phyloP scores from a whole-genome alignment of 2,113 vertebrate genomes.

The Melanocharis versteri region DNA sequence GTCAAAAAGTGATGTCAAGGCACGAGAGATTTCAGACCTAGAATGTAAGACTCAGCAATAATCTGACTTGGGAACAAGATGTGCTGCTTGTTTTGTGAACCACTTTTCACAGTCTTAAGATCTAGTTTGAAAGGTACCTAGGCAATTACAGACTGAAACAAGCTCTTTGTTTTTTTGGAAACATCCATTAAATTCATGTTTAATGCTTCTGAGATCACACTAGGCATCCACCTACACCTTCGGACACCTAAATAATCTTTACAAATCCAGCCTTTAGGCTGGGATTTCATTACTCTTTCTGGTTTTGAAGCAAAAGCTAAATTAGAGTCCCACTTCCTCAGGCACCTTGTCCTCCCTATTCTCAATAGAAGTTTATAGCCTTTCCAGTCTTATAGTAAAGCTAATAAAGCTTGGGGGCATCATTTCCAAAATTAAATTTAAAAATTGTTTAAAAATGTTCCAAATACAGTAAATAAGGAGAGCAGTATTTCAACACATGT shows the following conservation, averaged over 20 bases:
- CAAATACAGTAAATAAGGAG: not conserved
- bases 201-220: not conserved
- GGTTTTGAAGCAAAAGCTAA: not conserved
- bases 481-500: not conserved
- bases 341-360: not conserved
- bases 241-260: not conserved
- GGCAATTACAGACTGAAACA: not conserved
- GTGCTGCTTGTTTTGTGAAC: not conserved
- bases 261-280: not conserved
- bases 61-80: not conserved
- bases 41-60: not conserved
- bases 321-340: not conserved
- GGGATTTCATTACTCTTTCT: not conserved
- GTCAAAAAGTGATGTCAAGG: not conserved
- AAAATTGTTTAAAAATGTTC: not conserved
- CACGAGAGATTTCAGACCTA: not conserved
- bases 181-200: not conserved
- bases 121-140: not conserved
- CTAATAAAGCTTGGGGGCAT: not conserved
- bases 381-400: not conserved
- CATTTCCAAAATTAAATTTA: not conserved
- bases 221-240: not conserved
- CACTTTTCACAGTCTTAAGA: not conserved
- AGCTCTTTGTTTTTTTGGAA: not conserved
- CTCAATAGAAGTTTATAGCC: not conserved